Conservation (phyloP, 1,140 invertebrate genomes). For the Eubasilissa regina region DNA sequence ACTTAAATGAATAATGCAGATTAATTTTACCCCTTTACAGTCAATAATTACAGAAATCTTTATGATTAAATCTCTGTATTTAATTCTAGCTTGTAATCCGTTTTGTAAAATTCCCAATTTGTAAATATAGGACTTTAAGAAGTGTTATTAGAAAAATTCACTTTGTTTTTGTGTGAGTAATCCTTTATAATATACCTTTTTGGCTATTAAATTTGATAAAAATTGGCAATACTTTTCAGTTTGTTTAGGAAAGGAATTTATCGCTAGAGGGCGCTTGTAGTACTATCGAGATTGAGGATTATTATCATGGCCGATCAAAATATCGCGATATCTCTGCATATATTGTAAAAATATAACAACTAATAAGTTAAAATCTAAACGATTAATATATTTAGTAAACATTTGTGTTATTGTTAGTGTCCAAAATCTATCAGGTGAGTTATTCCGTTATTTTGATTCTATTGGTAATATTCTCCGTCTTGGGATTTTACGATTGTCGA, state of each 20-base stretch:
- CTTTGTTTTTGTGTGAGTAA: no score
- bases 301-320: slow-evolving; percentile 54
- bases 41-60: no score
- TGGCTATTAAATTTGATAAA: no score
- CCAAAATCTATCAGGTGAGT: slow-evolving; percentile 4
- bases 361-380: slow-evolving; percentile 37
- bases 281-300: slow-evolving; percentile 30
- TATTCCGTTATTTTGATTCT: slow-evolving; percentile 11
- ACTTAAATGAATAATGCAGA: no score
- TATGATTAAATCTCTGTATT: no score
- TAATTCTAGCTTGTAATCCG: no score
- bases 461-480: slow-evolving; percentile 33
- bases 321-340: slow-evolving; percentile 42
- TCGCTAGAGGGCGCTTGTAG: slow-evolving; percentile 42
- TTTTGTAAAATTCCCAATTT: no score
- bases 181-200: no score
- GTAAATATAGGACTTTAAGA: no score
- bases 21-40: no score
- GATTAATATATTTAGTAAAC: slow-evolving; percentile 1
- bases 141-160: no score
- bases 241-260: slow-evolving; percentile 47
- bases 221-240: not conserved
- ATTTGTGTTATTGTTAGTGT: not conserved
- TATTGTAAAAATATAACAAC: slow-evolving; percentile 29
- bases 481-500: slow-evolving; percentile 36